These are phyloP conservation scores for Nineta flava DNA, from an alignment of 2,888 invertebrate genomes.

Conservation along the genomic window DNA sequence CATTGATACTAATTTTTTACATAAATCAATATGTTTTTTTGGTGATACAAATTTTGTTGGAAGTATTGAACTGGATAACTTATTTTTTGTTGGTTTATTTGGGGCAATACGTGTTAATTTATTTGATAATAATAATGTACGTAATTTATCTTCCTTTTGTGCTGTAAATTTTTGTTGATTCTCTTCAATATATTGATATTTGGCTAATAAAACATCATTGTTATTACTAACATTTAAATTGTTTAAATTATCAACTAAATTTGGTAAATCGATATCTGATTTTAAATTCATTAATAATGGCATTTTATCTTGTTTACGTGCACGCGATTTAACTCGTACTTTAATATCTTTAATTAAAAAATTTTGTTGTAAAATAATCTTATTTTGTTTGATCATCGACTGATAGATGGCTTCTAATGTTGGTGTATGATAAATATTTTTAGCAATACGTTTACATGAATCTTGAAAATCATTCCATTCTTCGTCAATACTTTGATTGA, in stretches of 20 bases:
- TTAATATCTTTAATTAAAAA: constrained; percentile 25
- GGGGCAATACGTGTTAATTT: constrained; percentile 30
- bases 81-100: constrained; percentile 1
- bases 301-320: constrained; percentile 21
- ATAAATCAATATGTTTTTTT: background rate
- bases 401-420: constrained; percentile 65
- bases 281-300: constrained; percentile 2
- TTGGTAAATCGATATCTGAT: constrained; percentile 19
- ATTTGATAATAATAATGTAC: constrained; percentile 33
- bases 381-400: constrained; percentile 57
- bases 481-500: constrained; percentile 53
- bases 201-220: constrained; percentile 25
- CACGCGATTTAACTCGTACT: constrained; percentile 22
- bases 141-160: constrained; percentile 34
- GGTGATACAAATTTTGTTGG: constrained; percentile 1
- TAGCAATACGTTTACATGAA: constrained; percentile 30
- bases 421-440: constrained; percentile 42
- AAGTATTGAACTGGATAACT: background rate
- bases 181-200: constrained; percentile 22
- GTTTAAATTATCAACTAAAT: constrained; percentile 33
- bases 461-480: constrained; percentile 56
- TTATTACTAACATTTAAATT: constrained; percentile 36
- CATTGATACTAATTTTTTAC: background rate
- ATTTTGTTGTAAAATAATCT: constrained; percentile 40
- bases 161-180: constrained; percentile 25